A percentile compares a stretch with the other conserved stretches of the same genome.
These are phyloP conservation scores for Hemistola chrysoprasaria DNA, from an alignment of 2,888 invertebrate genomes.

Conservation along the genomic window DNA sequence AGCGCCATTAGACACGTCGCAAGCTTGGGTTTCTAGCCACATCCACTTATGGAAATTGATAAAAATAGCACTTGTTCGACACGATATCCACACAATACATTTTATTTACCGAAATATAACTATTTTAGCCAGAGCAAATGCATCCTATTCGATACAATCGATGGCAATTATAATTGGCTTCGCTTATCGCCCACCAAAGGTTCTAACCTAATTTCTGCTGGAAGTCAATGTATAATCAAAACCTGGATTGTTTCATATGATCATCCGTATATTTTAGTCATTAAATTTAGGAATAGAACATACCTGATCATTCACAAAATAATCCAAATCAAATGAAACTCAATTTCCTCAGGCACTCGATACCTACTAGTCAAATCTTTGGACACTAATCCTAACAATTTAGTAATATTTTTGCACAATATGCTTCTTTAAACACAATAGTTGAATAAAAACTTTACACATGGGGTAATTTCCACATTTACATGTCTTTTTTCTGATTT, in stretches of 20 bases:
- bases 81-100: slow-evolving; percentile 45
- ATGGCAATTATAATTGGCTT: slow-evolving; percentile 65
- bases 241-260: slow-evolving; percentile 28
- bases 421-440: slow-evolving; percentile 41
- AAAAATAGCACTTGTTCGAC: slow-evolving; percentile 66
- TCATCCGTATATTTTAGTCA: slow-evolving; percentile 38
- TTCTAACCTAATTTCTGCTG: slow-evolving; percentile 72
- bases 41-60: slow-evolving; percentile 77
- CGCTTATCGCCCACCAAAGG: slow-evolving; percentile 73
- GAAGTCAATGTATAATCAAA: slow-evolving; percentile 37
- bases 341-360: slow-evolving; percentile 43
- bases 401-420: slow-evolving; percentile 42
- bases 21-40: slow-evolving; percentile 74
- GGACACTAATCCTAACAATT: slow-evolving; percentile 43
- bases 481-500: slow-evolving; percentile 68
- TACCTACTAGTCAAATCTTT: slow-evolving; percentile 21
- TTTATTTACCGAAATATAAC: slow-evolving; percentile 41
- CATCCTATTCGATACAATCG: slow-evolving; percentile 44
- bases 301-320: slow-evolving; percentile 80
- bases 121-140: slow-evolving; percentile 38
- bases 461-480: slow-evolving; percentile 43
- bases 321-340: slow-evolving; percentile 59
- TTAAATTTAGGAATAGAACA: slow-evolving; percentile 42
- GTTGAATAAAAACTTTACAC: slow-evolving; percentile 45
- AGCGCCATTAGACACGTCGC: slow-evolving; percentile 83